These are phyloP conservation scores for Galagoides demidoff DNA, from an alignment of 2,797 vertebrate species.

Conservation along the genomic window DNA sequence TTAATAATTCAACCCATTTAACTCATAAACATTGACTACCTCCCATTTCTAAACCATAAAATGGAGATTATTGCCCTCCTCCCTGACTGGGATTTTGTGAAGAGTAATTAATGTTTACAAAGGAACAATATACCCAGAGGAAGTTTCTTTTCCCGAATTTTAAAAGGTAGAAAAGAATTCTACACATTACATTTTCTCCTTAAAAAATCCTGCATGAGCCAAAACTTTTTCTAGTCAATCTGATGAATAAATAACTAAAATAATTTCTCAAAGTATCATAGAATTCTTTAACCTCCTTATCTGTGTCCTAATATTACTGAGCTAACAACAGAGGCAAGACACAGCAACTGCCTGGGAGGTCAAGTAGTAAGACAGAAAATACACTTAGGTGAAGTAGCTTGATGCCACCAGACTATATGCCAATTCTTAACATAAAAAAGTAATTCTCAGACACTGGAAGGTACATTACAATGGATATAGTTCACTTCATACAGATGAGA, in stretches of 20 bases:
- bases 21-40: constrained; percentile 33
- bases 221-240: background rate
- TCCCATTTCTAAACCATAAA: constrained; percentile 50
- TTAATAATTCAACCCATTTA: constrained; percentile 45
- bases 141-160: constrained; percentile 53
- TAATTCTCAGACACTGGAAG: constrained; percentile 35
- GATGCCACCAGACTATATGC: background rate
- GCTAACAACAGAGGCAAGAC: constrained; percentile 33
- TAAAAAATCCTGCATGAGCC: constrained; percentile 22
- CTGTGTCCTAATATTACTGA: constrained; percentile 40
- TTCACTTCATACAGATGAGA: constrained; percentile 18
- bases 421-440: constrained; percentile 55
- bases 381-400: constrained; percentile 12
- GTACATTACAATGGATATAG: constrained; percentile 20
- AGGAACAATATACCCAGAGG: constrained; percentile 42
- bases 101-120: constrained; percentile 53
- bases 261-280: constrained; percentile 9
- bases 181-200: constrained; percentile 36
- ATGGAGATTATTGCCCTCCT: constrained; percentile 36
- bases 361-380: constrained; percentile 40
- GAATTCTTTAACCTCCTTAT: constrained; percentile 32
- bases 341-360: background rate
- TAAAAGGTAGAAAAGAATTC: constrained; percentile 51
- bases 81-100: constrained; percentile 14
- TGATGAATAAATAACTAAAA: constrained; percentile 40